Percentiles rank a stretch among this genome's conserved stretches.
phyloP scores from a whole-genome alignment of 2,113 vertebrate genomes.

The Eira barbara region DNA sequence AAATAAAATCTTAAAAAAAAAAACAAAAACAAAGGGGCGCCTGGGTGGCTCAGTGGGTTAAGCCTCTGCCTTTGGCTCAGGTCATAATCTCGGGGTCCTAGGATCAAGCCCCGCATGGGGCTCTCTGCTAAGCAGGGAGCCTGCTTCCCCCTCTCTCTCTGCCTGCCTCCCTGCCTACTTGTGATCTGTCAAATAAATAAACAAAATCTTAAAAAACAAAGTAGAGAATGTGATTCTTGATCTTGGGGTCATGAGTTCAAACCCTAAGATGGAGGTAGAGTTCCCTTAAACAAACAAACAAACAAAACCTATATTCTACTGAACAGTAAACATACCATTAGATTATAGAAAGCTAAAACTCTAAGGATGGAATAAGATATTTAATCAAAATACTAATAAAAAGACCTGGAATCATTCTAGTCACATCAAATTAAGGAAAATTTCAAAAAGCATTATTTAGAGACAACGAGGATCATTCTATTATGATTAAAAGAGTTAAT shows the following conservation, averaged over 20 bases:
- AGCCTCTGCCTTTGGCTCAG: too few species aligned
- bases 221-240: not conserved
- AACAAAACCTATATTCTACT: not conserved
- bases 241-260: not conserved
- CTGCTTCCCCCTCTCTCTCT: too few species aligned
- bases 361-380: not conserved
- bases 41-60: too few species aligned
- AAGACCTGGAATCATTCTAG: not conserved
- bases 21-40: too few species aligned
- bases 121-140: too few species aligned
- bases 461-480: not conserved
- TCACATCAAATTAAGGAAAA: not conserved
- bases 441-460: not conserved
- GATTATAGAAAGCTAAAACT: not conserved
- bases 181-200: too few species aligned
- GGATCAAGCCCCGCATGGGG: too few species aligned
- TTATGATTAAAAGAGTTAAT: slow-evolving; percentile 7
- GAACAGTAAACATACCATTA: not conserved
- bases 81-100: too few species aligned
- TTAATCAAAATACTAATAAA: slow-evolving; percentile 5
- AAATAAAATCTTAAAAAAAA: too few species aligned
- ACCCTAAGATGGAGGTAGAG: not conserved
- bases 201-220: too few species aligned
- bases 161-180: too few species aligned
- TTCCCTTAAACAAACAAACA: not conserved